phyloP scores from a whole-genome alignment of 2,888 invertebrate genomes.

The Xestia rhomboidea region DNA sequence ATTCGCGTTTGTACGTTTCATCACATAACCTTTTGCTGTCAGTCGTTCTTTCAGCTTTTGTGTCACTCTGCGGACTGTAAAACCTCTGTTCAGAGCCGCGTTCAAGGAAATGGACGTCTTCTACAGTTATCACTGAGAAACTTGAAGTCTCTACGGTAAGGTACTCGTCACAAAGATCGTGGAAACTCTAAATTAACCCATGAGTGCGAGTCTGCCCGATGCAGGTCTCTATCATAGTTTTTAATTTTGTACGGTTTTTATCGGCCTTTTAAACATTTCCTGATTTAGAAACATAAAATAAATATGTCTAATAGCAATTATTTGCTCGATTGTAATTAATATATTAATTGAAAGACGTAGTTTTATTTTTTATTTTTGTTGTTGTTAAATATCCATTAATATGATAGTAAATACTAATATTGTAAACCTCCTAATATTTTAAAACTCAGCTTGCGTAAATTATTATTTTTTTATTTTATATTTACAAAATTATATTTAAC shows the following conservation, averaged over 20 bases:
- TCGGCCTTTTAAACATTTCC: not conserved
- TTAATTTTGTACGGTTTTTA: not conserved
- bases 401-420: not conserved
- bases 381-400: not conserved
- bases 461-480: not conserved
- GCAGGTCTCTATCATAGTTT: not conserved
- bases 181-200: not conserved
- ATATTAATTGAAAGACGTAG: not conserved
- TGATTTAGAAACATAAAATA: not conserved
- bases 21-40: not conserved
- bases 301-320: not conserved
- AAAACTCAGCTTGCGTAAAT: not conserved
- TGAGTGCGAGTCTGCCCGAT: not conserved
- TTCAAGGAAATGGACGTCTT: not conserved
- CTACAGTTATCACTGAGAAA: not conserved
- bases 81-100: not conserved
- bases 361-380: no score
- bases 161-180: no score
- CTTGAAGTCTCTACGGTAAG: not conserved
- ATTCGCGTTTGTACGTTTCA: not conserved
- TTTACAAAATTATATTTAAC: no score
- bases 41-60: not conserved
- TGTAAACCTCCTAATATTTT: not conserved
- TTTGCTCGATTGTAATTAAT: not conserved
- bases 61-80: conserved; percentile 6